Evolutionary conservation across 2,797 vertebrate species (phyloP).

Genomic region (Sparidentex hasta): DNA sequence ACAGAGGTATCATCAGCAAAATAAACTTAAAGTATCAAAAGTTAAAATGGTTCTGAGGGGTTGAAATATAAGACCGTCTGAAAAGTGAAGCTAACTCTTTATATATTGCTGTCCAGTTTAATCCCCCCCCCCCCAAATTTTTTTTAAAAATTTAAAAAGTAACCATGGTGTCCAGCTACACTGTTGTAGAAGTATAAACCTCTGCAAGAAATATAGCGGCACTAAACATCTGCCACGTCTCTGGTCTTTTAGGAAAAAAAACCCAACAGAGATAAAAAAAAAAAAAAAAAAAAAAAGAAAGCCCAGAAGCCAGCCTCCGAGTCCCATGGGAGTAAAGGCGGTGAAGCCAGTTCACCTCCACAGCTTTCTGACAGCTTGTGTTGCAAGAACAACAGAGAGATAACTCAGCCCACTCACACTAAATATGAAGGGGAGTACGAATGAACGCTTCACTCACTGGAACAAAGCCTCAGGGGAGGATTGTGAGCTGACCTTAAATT

Average conservation of each 20-base stretch:
- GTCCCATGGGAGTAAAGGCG: constrained; percentile 39
- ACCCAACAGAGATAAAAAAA: constrained; percentile 13
- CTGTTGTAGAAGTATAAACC: background rate
- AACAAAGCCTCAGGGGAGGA: constrained; percentile 45
- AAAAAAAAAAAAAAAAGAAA: constrained; percentile 34
- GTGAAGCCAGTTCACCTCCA: constrained; percentile 69
- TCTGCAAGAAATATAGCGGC: background rate
- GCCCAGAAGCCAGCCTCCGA: constrained; percentile 48
- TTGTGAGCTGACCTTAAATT: constrained; percentile 54
- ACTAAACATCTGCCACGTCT: constrained; percentile 31
- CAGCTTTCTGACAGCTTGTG: constrained; percentile 67
- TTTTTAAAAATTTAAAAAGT: too few relatives aligned
- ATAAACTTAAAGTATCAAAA: background rate
- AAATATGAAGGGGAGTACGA: constrained; percentile 62
- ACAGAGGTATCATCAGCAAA: background rate
- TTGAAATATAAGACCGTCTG: too few relatives aligned
- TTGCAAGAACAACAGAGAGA: constrained; percentile 79
- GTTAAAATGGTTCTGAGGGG: too few relatives aligned
- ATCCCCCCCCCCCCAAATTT: too few relatives aligned
- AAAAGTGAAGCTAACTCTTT: background rate
- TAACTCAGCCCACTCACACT: constrained; percentile 56
- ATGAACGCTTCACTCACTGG: constrained; percentile 57
- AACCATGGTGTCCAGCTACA: background rate
- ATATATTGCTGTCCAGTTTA: background rate
- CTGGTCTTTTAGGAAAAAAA: background rate